A percentile compares a stretch with the other conserved stretches of the same genome.
Evolutionary conservation across 2,797 vertebrate genomes (phyloP).

Genomic region (Phoebastria nigripes): DNA sequence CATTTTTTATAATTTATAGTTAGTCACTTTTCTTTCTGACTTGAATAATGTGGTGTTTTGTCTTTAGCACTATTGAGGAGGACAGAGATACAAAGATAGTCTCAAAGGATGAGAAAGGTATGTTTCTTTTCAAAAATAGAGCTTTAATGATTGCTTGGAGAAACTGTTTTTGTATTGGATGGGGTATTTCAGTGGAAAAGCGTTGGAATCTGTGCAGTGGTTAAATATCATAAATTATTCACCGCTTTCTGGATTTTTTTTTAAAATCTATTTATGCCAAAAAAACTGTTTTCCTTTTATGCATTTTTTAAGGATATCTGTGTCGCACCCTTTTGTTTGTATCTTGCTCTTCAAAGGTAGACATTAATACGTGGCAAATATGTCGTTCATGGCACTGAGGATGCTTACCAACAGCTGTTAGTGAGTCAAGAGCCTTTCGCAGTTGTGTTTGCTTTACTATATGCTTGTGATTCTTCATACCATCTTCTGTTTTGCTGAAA

Average conservation of each 20-base stretch:
- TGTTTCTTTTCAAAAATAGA: not conserved
- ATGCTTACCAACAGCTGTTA: not conserved
- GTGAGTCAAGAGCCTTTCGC: not conserved
- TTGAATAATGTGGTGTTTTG: constrained; percentile 72
- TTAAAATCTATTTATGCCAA: not conserved
- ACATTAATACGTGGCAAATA: not conserved
- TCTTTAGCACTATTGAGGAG: constrained; percentile 86
- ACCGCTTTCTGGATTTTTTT: not conserved
- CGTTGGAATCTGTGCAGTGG: not conserved
- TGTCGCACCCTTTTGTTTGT: not conserved
- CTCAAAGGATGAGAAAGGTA: constrained; percentile 92
- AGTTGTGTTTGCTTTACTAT: not conserved
- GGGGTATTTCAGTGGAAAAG: not conserved
- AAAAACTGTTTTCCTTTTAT: not conserved
- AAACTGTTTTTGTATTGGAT: not conserved
- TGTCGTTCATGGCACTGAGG: not conserved
- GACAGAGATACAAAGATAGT: constrained; percentile 81
- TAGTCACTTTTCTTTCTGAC: constrained; percentile 19
- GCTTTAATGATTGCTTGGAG: not conserved
- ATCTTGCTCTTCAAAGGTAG: not conserved
- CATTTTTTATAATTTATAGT: constrained; percentile 23
- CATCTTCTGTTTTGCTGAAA: not conserved
- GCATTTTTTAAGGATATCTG: not conserved
- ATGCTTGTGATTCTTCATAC: not conserved
- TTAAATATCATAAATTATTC: not conserved